Percentiles rank a stretch among this genome's conserved stretches.
Conservation (phyloP, 2,797 vertebrate genomes). For the Parauchenoglanis punctatus region DNA sequence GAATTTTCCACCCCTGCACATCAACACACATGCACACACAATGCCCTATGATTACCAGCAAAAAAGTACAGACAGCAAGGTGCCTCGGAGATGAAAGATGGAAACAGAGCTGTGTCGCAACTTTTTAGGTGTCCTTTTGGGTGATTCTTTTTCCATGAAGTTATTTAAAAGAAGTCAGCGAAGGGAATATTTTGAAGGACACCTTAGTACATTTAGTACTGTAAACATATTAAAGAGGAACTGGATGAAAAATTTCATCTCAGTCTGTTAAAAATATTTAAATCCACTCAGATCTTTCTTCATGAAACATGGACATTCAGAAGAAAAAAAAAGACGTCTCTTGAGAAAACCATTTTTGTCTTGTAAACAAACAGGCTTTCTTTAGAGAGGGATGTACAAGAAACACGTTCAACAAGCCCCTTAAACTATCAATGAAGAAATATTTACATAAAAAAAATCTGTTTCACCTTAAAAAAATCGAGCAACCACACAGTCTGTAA, state of each 20-base stretch:
- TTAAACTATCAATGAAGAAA: neutral
- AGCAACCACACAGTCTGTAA: neutral
- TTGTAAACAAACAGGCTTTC: slow-evolving; percentile 7
- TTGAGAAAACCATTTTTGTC: neutral
- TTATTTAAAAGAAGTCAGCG: neutral
- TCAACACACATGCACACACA: slow-evolving; percentile 33
- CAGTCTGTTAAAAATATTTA: neutral
- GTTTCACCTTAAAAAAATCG: neutral
- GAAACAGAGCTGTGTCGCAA: neutral
- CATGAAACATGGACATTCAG: neutral
- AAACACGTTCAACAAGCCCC: neutral
- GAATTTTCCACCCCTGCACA: neutral
- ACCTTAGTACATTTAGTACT: neutral
- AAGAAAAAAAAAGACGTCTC: neutral
- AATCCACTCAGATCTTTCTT: neutral
- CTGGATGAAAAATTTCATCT: neutral
- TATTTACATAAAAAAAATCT: neutral
- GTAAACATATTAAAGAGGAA: neutral
- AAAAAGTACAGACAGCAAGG: slow-evolving; percentile 7
- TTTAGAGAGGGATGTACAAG: neutral
- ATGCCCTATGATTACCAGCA: slow-evolving; percentile 9
- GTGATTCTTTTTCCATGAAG: neutral
- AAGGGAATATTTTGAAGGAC: neutral
- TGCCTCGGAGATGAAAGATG: neutral
- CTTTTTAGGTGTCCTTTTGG: neutral